Evolutionary conservation across 1,140 invertebrate species (phyloP).

Genomic region (Gerris buenoi): DNA sequence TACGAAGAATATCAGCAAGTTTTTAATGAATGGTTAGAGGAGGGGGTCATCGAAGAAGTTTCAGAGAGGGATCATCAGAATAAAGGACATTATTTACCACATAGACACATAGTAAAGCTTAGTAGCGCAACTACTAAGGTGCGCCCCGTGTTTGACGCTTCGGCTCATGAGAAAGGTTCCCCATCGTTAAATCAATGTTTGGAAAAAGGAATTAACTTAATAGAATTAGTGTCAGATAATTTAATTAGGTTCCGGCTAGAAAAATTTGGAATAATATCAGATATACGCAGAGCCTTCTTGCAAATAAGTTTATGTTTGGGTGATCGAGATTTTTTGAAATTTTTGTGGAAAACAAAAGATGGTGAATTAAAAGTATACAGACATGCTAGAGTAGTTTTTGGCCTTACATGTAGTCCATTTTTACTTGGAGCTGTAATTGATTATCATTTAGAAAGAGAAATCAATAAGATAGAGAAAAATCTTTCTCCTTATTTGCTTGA

Average conservation of each 20-base stretch:
- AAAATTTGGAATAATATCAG: constrained; percentile 23
- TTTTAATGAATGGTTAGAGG: constrained; percentile 24
- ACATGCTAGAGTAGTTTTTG: background rate
- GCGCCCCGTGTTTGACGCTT: constrained; percentile 27
- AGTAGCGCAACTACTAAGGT: constrained; percentile 21
- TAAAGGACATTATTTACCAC: constrained; percentile 23
- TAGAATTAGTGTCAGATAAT: constrained; percentile 28
- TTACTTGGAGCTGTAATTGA: background rate
- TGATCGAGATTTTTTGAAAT: background rate
- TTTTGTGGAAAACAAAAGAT: background rate
- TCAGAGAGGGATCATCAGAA: constrained; percentile 17
- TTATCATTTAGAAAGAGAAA: background rate
- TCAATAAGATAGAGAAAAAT: background rate
- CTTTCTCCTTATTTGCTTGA: background rate
- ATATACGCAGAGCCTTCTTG: background rate
- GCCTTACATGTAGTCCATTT: background rate
- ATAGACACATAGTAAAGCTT: constrained; percentile 25
- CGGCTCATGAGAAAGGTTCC: constrained; percentile 16
- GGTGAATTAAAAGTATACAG: background rate
- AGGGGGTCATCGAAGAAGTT: constrained; percentile 25
- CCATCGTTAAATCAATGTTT: constrained; percentile 28
- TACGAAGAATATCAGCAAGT: constrained; percentile 25
- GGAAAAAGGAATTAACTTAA: constrained; percentile 27
- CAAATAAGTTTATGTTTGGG: background rate
- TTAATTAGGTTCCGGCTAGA: constrained; percentile 28